phyloP scores from a whole-genome alignment of 2,113 vertebrate species.

The Petaurus breviceps region DNA sequence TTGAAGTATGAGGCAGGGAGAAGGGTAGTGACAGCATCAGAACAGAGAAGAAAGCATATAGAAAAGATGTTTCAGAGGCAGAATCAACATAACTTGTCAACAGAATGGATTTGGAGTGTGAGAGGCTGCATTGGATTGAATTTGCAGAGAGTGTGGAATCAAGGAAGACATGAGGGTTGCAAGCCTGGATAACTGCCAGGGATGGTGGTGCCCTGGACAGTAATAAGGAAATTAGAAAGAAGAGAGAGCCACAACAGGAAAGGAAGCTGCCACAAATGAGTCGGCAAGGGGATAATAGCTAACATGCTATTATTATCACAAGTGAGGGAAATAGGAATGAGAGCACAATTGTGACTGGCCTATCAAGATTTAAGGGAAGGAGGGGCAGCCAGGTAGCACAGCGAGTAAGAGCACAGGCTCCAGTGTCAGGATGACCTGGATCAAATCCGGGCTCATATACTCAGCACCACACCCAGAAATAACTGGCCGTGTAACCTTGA shows the following conservation, averaged over 20 bases:
- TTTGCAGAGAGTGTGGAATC: not conserved
- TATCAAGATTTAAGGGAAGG: not conserved
- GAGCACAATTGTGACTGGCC: not conserved
- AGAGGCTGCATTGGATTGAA: not conserved
- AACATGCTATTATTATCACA: not conserved
- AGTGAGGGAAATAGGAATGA: not conserved
- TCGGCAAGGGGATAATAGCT: not conserved
- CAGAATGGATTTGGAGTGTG: not conserved
- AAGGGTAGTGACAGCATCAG: not conserved
- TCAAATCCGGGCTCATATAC: no score
- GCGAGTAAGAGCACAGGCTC: no score
- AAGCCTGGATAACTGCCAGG: not conserved
- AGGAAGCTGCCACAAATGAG: not conserved
- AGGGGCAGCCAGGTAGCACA: no score
- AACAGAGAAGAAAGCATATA: not conserved
- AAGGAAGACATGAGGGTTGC: not conserved
- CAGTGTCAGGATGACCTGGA: no score
- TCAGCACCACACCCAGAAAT: no score
- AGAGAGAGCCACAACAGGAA: not conserved
- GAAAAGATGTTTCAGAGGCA: not conserved
- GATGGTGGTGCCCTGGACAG: not conserved
- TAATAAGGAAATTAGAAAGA: not conserved
- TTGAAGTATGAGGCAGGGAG: not conserved
- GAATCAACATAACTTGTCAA: not conserved
- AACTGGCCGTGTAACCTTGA: no score